Evolutionary conservation across 2,113 vertebrate species (phyloP).

Genomic region (Sitta europaea): DNA sequence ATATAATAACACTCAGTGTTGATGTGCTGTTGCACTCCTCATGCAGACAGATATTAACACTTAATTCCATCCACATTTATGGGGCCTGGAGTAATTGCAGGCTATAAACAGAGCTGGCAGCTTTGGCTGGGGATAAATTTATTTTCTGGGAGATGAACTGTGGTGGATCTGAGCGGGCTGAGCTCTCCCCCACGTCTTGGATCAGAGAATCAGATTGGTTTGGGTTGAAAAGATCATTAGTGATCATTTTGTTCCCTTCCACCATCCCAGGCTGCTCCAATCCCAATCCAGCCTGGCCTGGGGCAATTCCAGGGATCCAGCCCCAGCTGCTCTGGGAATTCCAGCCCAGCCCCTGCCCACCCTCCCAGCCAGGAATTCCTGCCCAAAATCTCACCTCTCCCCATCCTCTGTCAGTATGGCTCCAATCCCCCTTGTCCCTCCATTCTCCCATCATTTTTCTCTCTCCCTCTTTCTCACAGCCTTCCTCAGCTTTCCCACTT

Average conservation of each 20-base stretch:
- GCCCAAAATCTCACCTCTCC: accelerated
- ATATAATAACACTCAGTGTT: not conserved
- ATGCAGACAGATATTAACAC: not conserved
- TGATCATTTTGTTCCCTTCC: accelerated
- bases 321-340: not conserved
- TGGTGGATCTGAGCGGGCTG: not conserved
- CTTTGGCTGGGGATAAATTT: not conserved
- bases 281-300: not conserved
- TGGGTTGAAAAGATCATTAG: not conserved
- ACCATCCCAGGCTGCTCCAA: accelerated
- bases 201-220: not conserved
- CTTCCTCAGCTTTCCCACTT: not conserved
- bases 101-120: not conserved
- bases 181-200: not conserved
- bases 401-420: not conserved
- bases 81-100: conserved; percentile 7
- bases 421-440: not conserved
- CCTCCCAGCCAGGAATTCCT: not conserved
- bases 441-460: not conserved
- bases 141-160: not conserved
- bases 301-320: not conserved
- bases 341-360: not conserved
- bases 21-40: not conserved
- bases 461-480: not conserved
- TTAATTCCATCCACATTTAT: not conserved